Base-by-base conservation (phyloP, 2,888 invertebrate species). In the Fabriciana adippe region DNA sequence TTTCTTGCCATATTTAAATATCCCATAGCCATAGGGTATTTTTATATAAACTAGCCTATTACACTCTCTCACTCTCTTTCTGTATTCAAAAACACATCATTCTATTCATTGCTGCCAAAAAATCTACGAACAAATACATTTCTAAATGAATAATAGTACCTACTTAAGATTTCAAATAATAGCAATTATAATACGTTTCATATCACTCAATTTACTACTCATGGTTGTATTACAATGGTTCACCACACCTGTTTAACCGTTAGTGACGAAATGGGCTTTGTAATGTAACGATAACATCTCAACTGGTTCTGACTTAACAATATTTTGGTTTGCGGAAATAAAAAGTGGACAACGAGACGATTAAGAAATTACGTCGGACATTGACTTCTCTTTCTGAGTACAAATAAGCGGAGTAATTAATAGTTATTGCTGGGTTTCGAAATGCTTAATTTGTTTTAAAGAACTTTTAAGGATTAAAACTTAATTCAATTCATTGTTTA, bases 241-340 rank as follows among this genome's bases (percentile, higher is more conserved):
- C 48, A 62, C 66, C 70, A 60, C 57, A 55, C 45, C 53, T 48
- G 62, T 35, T 56, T 21, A 55, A 68, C 70, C 69, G 71, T 74
- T 74, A 74, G 55, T 74, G 65, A 70, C 66, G 68, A 71, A 68
- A 72, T 56, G 65, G 50, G 61, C 67, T 45, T 66, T 63, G 56
- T 77, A 79, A 78, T 75, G 73, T 73, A 74, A 73, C 68, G 80
- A 81, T 79, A 79, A 74, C 75, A 79, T 78, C 78, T 74, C 41
- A 75, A 80, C 82, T 76, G 79, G 82, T 80, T 76, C 53, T 66
- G 59, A 57, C 56, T 59, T 66, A 48, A 55, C 48, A 48, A 60
- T 61, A 50, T 66, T 41, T 66, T 61, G 35, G 60, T 61, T 60
- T 61, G 48, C 60, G 65, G 47, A 66, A 66, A 66, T 54, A 50